Percentiles rank a stretch among this genome's conserved stretches.
Evolutionary conservation across 2,797 vertebrate species (phyloP).

Genomic region (Anguilla marmorata): DNA sequence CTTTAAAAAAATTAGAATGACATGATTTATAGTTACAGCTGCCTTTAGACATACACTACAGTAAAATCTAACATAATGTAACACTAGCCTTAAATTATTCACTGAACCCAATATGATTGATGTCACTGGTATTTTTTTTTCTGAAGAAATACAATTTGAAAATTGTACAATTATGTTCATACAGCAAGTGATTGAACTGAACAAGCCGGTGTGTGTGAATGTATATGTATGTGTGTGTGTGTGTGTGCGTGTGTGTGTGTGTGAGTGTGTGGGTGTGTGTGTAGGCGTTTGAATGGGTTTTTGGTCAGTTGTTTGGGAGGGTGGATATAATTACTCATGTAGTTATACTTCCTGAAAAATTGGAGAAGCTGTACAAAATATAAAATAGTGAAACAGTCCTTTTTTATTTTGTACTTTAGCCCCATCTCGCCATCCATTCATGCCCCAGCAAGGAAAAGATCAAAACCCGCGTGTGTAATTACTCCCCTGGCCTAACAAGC

Average conservation of each 20-base stretch:
- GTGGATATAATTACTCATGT: constrained; percentile 53
- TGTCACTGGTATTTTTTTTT: background rate
- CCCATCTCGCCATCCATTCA: constrained; percentile 57
- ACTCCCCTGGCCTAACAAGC: constrained; percentile 54
- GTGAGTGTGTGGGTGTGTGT: background rate
- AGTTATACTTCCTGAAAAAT: constrained; percentile 42
- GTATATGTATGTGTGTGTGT: background rate
- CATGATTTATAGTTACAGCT: background rate
- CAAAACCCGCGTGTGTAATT: constrained; percentile 69
- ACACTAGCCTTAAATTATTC: background rate
- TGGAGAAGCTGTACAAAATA: constrained; percentile 44
- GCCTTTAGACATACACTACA: background rate
- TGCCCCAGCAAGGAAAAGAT: constrained; percentile 67
- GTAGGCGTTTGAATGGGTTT: background rate
- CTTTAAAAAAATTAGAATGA: background rate
- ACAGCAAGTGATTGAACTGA: background rate
- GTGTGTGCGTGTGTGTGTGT: background rate
- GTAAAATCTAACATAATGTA: background rate
- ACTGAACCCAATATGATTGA: background rate
- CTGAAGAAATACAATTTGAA: background rate
- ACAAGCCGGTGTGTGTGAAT: background rate
- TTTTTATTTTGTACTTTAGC: constrained; percentile 23
- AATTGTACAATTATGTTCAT: background rate
- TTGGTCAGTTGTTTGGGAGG: constrained; percentile 20
- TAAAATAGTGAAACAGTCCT: constrained; percentile 26